These are phyloP conservation scores for Ectropis crepuscularia DNA, from an alignment of 2,888 invertebrate genomes.

Conservation along the genomic window DNA sequence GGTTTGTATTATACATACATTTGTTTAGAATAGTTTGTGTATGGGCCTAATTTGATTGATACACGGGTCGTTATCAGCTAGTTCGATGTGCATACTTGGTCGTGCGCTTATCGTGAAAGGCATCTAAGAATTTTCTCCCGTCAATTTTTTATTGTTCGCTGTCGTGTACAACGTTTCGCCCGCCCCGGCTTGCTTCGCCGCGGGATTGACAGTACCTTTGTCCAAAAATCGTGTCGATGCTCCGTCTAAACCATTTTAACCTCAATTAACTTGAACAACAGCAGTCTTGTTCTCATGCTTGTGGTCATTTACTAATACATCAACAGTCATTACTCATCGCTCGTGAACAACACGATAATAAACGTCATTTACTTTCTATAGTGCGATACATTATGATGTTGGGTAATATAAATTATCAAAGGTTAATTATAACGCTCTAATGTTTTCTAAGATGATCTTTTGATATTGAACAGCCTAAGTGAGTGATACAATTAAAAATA, in stretches of 20 bases:
- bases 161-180: conserved; percentile 50
- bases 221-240: conserved; percentile 67
- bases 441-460: conserved; percentile 32
- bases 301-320: conserved; percentile 73
- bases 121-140: conserved; percentile 61
- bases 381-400: conserved; percentile 60
- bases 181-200: conserved; percentile 40
- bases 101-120: conserved; percentile 55
- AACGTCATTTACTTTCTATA: conserved; percentile 71
- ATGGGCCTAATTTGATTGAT: conserved; percentile 44
- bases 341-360: conserved; percentile 60
- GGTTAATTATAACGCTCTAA: conserved; percentile 30
- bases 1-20: neutral
- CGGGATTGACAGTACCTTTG: conserved; percentile 71
- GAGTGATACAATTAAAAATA: neutral
- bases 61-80: conserved; percentile 42
- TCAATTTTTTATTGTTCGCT: conserved; percentile 60
- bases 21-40: conserved; percentile 22
- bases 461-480: conserved; percentile 1
- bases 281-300: conserved; percentile 64
- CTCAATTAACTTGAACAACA: conserved; percentile 72
- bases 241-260: conserved; percentile 67
- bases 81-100: conserved; percentile 40
- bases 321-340: conserved; percentile 71
- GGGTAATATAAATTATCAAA: conserved; percentile 44